phyloP scores from a whole-genome alignment of 2,888 invertebrate species.

The Andrena dorsata region DNA sequence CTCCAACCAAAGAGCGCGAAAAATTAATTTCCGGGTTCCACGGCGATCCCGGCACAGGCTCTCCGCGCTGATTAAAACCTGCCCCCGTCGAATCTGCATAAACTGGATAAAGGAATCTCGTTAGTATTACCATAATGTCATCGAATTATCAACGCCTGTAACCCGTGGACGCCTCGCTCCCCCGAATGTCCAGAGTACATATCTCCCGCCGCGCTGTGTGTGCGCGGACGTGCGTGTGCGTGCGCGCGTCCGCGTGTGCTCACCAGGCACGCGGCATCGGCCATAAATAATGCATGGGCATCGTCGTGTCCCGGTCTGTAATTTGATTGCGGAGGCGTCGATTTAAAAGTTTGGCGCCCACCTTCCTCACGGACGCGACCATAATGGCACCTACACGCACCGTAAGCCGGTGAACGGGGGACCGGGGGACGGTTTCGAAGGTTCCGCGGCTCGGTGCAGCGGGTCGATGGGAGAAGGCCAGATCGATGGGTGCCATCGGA shows the following conservation, averaged over 20 bases:
- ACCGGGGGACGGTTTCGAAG: conserved; percentile 7
- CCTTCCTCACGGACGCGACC: conserved; percentile 71
- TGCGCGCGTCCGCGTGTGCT: conserved; percentile 17
- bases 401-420: conserved; percentile 15
- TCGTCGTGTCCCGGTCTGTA: conserved; percentile 81
- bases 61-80: conserved; percentile 27
- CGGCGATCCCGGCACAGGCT: not conserved
- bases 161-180: conserved; percentile 23
- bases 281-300: conserved; percentile 83
- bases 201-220: conserved; percentile 11
- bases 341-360: conserved; percentile 80
- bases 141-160: conserved; percentile 72
- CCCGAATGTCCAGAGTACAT: conserved; percentile 11
- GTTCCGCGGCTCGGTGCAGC: not conserved
- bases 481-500: not conserved
- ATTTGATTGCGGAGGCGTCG: conserved; percentile 84
- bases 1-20: not conserved
- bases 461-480: not conserved
- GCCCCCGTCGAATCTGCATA: conserved; percentile 34
- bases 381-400: conserved; percentile 77
- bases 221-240: too few relatives aligned
- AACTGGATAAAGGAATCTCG: conserved; percentile 62
- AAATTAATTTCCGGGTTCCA: conserved; percentile 37
- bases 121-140: conserved; percentile 70
- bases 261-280: conserved; percentile 78